Conservation (phyloP, 2,797 vertebrate genomes). For the Parauchenoglanis punctatus region DNA sequence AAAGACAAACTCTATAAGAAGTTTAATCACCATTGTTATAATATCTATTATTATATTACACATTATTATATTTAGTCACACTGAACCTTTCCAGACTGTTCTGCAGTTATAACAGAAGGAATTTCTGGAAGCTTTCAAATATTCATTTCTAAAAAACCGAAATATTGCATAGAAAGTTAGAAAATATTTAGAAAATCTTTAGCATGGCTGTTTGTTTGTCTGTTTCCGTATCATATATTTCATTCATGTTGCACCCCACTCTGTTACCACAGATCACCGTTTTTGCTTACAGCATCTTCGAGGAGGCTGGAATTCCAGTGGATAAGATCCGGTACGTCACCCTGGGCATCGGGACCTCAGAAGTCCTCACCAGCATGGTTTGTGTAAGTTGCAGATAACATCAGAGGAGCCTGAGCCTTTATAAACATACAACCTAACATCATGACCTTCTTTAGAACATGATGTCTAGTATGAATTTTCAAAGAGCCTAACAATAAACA, state of each 20-base stretch:
- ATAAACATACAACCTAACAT: neutral
- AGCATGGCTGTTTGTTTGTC: neutral
- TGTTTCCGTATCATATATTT: neutral
- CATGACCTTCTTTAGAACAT: neutral
- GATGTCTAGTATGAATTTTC: neutral
- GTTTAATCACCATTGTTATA: neutral
- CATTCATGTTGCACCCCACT: neutral
- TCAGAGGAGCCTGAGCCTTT: neutral
- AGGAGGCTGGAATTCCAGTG: conserved; percentile 72
- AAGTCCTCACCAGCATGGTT: conserved; percentile 73
- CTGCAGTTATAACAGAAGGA: neutral
- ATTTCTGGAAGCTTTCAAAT: neutral
- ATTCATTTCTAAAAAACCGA: neutral
- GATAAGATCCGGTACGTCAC: conserved; percentile 79
- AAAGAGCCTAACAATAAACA: neutral
- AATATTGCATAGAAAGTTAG: neutral
- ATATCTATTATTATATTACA: too few relatives aligned
- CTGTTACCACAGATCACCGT: conserved; percentile 72
- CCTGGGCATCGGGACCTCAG: conserved; percentile 74
- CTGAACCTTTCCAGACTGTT: neutral
- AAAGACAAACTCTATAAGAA: too few relatives aligned
- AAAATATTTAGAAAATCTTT: neutral
- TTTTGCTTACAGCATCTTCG: conserved; percentile 81
- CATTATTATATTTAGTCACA: too few relatives aligned
- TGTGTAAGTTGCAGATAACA: conserved; percentile 74